Base-by-base conservation (phyloP, 2,888 invertebrate species). In the Maniola hyperantus region DNA sequence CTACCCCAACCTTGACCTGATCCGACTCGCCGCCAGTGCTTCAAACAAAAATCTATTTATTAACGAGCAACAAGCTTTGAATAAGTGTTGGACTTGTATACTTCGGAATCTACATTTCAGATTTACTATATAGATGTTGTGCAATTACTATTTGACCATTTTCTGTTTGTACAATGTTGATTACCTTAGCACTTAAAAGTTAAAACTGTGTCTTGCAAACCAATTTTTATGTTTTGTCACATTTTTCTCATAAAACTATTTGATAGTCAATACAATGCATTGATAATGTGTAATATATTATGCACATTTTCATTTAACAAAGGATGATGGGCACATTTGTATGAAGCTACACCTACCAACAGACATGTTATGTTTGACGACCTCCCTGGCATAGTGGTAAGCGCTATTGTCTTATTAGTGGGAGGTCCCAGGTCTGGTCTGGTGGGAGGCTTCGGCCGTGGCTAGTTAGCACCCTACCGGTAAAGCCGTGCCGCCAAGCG, bases 1-100 rank as follows among this genome's bases (percentile, higher is more conserved):
- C 81, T 79, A 82, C 83, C 82, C 84, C 78, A 80, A 85, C 83
- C 80, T 80, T 73, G 75, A 80, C 77, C 75, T 73, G 76, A 77
- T 73, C 77, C 72, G 71, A 67, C 80, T 72, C 76, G 79, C 83
- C 75, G 81, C 84, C 88, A 88, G 91, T 90, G 89, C 83, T 79
- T 75, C 72, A 75, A 75, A 75, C 72, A 74, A 78, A 78, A 76
- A 79, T 74, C 74, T 79, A 79, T 77, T 76, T 79, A 79, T 74
- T 77, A 76, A 74, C 79, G 78, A 84, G 83, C 83, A 80, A 74
- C 71, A 82, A 81, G 75, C 77, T 77, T 82, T 81, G 78, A 77
- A 73, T 76, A 76, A 77, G 75, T 77, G 76, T 77, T 77, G 75
- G 71, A 77, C 75, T 74, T 76, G 77, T 73, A 76, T 77, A 81